Conservation (phyloP, 2,113 vertebrate genomes). For the Sceloporus undulatus region DNA sequence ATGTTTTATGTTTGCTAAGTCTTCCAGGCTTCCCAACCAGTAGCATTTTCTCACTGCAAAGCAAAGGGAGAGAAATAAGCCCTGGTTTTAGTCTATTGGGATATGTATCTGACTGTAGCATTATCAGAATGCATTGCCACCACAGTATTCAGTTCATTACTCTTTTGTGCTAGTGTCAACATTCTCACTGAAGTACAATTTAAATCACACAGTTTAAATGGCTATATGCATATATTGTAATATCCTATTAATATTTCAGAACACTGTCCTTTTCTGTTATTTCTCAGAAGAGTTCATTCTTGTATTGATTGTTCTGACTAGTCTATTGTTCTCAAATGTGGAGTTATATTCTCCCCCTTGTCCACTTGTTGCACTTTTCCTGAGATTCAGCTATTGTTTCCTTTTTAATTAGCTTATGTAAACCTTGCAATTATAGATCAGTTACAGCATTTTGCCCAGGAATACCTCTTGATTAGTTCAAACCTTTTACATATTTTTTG, state of each 20-base stretch:
- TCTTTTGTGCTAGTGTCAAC: not conserved
- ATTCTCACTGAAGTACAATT: conserved; percentile 29
- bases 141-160: not conserved
- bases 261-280: conserved; percentile 28
- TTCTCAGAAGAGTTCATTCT: conserved; percentile 33
- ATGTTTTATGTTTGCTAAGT: not conserved
- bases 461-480: conserved; percentile 13
- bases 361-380: conserved; percentile 7
- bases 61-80: not conserved
- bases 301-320: conserved; percentile 34
- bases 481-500: not conserved
- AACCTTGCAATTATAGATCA: conserved; percentile 9
- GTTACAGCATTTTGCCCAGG: conserved; percentile 19
- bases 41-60: conserved; percentile 17
- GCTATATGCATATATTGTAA: not conserved
- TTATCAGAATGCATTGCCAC: too few relatives aligned
- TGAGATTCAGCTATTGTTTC: conserved; percentile 7
- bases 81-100: conserved; percentile 28
- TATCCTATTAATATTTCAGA: conserved; percentile 11
- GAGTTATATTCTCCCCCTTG: conserved; percentile 1
- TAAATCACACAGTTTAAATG: not conserved
- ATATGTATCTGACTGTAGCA: not conserved
- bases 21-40: not conserved
- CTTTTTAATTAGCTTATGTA: conserved; percentile 9
- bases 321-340: conserved; percentile 24